Evolutionary conservation across 1,140 invertebrate species (phyloP), one percentile per base, ranked within the genome.

Genomic region (Diorhabda elongata): DNA sequence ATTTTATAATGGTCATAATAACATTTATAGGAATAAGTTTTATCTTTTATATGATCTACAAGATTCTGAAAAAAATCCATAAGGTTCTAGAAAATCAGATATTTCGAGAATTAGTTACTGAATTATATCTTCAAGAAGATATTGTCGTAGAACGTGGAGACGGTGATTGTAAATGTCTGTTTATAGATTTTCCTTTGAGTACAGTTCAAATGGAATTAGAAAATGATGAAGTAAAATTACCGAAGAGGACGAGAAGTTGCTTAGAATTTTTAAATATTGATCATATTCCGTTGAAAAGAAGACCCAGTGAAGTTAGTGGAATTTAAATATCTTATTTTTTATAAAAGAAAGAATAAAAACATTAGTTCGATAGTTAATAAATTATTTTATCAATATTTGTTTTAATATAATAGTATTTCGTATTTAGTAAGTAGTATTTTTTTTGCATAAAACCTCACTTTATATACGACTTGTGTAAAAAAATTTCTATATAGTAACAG

Each of bases 21-120:
- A 26, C 26, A 26, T 26, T 26, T 26, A 26, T 26, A 26, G 26
- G 26, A 26, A 26, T 26, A 26, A 26, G 26, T 26, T 26, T 26
- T 26, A 26, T 26, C 26, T 26, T 26, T 26, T 59, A 61, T 52
- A 44, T 58, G 41, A 67, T 67, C 58, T 67, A 59, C 61, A 61
- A 45, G 45, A 67, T 59, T 61, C 58, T 67, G 42, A 42, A 52
- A n/a, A 52, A 52, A n/a, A 52, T 52, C 47, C n/a, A n/a, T n/a
- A 6, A n/a, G 2, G n/a, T 0, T 8, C n/a, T 52, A n/a, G 47
- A 52, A n/a, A 8, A 52, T 2, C 47, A n/a, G 6, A n/a, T 52
- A n/a, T 52, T 52, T 52, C 47, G n/a, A 52, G 6, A 52, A 52
- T 3, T 52, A 6, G n/a, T 52, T 3, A 52, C 6, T n/a, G 47